phyloP scores from a whole-genome alignment of 2,113 vertebrate species.

The Myocastor coypus region DNA sequence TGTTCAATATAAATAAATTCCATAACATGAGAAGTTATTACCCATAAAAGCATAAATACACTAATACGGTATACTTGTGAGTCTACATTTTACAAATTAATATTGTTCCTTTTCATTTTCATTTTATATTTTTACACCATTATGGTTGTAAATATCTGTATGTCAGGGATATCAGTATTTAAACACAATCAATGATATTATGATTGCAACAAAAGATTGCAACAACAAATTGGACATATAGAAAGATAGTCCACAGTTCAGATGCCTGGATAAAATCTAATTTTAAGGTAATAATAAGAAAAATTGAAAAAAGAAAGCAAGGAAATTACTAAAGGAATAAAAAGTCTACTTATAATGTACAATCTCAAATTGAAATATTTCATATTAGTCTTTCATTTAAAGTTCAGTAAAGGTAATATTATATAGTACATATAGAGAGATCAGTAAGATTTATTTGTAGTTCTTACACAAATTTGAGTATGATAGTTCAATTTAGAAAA shows the following conservation, averaged over 20 bases:
- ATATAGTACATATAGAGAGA: slow-evolving; percentile 19
- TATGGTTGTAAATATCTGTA: slow-evolving; percentile 8
- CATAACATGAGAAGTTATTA: neutral
- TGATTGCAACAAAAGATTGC: neutral
- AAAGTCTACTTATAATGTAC: slow-evolving; percentile 16
- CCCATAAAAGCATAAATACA: neutral
- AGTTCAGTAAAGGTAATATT: slow-evolving; percentile 21
- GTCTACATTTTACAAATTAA: slow-evolving; percentile 41
- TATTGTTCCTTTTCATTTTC: slow-evolving; percentile 30
- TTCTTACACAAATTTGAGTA: slow-evolving; percentile 52
- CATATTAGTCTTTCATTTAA: slow-evolving; percentile 32
- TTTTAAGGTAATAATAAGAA: neutral
- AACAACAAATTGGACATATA: slow-evolving; percentile 43
- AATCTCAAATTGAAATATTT: slow-evolving; percentile 54
- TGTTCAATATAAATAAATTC: neutral
- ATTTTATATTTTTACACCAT: slow-evolving; percentile 33
- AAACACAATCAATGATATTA: slow-evolving; percentile 39
- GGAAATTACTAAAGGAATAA: neutral
- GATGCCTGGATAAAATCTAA: slow-evolving; percentile 20
- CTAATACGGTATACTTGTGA: neutral
- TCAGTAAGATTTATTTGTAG: neutral
- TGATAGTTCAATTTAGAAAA: slow-evolving; percentile 11
- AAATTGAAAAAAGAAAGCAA: neutral
- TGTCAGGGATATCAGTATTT: slow-evolving; percentile 25
- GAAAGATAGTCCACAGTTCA: slow-evolving; percentile 1